A percentile compares a stretch with the other conserved stretches of the same genome.
These are phyloP conservation scores for Silurus glanis DNA, from an alignment of 2,113 vertebrate species.

Conservation along the genomic window DNA sequence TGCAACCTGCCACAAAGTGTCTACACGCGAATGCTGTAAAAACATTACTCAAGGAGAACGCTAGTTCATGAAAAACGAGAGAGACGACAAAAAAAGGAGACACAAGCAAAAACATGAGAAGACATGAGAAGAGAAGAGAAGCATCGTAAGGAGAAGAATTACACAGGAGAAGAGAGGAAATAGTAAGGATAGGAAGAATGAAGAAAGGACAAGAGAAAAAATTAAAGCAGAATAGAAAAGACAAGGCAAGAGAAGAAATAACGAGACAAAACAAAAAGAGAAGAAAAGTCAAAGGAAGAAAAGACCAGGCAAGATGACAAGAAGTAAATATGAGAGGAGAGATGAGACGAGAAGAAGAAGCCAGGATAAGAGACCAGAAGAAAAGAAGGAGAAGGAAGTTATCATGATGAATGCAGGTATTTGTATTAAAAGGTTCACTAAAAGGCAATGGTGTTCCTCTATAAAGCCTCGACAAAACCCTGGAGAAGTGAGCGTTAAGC, in stretches of 20 bases:
- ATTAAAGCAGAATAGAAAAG: too few relatives aligned
- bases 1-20: slow-evolving; percentile 57
- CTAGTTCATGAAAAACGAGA: background rate
- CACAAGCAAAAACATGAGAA: background rate
- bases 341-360: background rate
- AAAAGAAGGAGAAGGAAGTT: background rate
- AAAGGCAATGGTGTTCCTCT: background rate
- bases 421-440: background rate
- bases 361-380: background rate
- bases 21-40: slow-evolving; percentile 58
- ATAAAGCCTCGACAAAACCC: background rate
- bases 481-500: background rate
- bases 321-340: background rate
- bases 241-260: too few relatives aligned
- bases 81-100: background rate
- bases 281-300: too few relatives aligned
- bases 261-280: too few relatives aligned
- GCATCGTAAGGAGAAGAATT: background rate
- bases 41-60: slow-evolving; percentile 32
- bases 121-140: background rate
- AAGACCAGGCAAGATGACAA: too few relatives aligned
- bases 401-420: background rate
- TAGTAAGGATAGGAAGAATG: background rate
- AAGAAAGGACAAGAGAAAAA: too few relatives aligned
- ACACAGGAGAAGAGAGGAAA: background rate